Evolutionary conservation across 1,140 invertebrate genomes (phyloP), one percentile per base, ranked within the genome.

Genomic region (Euschistus heros): DNA sequence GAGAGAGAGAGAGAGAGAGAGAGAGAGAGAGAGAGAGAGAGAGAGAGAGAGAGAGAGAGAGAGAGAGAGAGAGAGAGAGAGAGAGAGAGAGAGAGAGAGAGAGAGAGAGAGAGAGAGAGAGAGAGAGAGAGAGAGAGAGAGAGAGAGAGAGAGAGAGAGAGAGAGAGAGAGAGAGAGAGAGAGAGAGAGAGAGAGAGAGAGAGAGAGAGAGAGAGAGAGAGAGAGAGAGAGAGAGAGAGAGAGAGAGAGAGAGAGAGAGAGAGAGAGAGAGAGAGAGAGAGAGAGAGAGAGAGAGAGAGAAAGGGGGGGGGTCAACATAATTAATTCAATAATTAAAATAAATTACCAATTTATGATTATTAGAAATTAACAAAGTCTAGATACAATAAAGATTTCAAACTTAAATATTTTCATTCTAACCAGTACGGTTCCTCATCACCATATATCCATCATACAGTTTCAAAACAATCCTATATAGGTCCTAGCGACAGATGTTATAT

Each of bases 261-360:
- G 37, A 46, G 46, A 63, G 62, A 63, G 33, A 63, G 62, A 63
- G 62, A 18, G 33, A 63, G 33, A 46, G 37, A 63, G 46, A 63
- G 46, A 46, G 46, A 63, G 37, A 63, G 46, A 63, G 46, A 46
- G 46, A 63, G 33, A 63, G 37, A 46, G 37, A 46, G 62, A 46
- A 27, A 46, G 46, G 44, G 46, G 22, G 37, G n/a, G n/a, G n/a
- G n/a, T n/a, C n/a, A n/a, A n/a, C n/a, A n/a, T n/a, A n/a, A n/a
- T n/a, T n/a, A n/a, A n/a, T n/a, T n/a, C n/a, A n/a, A n/a, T n/a
- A n/a, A n/a, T n/a, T n/a, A n/a, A n/a, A n/a, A n/a, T n/a, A n/a
- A n/a, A n/a, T n/a, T n/a, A n/a, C n/a, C n/a, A n/a, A n/a, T n/a
- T n/a, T n/a, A n/a, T n/a, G n/a, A n/a, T n/a, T n/a, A n/a, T n/a